Base-by-base conservation (phyloP, 2,888 invertebrate genomes). In the Fabriciana adippe region DNA sequence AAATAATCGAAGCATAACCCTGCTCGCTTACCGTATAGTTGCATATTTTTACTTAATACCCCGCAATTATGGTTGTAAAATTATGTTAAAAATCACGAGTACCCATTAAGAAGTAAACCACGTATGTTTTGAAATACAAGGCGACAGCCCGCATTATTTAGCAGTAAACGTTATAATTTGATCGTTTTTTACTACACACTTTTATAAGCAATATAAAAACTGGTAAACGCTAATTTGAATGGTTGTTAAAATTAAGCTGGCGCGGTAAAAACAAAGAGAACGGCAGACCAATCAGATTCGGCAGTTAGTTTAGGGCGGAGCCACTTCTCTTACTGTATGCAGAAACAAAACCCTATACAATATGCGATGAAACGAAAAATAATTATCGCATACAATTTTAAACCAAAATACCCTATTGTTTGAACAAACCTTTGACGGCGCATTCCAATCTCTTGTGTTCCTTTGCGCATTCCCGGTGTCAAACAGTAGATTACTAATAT, bases 271-370 rank as follows among this genome's bases (percentile, higher is more conserved):
- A 89, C 88, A 89, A 89, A 90, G 88, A 81, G 74, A 77, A 74
- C 75, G 80, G 73, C 80, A 81, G 76, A 82, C 91, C 91, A 92
- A 92, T 91, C 89, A 82, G 78, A 73, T 79, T 75, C 73, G 75
- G 76, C 79, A 82, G 82, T 81, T 80, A 81, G 74, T 74, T 72
- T 73, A 79, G 85, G 92, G 92, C 91, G 92, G 83, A 84, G 89
- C 84, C 79, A 64, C 81, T 83, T 84, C 78, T 82, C 78, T 74
- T 79, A 81, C 81, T 84, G 81, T 79, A 83, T 84, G 86, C 83
- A 82, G 80, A 85, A 78, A 86, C 85, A 88, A 87, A 87, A 85
- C 79, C 81, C 82, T 76, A 76, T 79, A 83, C 84, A 86, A 86
- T 86, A 84, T 82, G 82, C 85, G 79, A 84, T 80, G 78, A 81